These are phyloP conservation scores for Ptychoptera albimana DNA, from an alignment of 2,888 invertebrate genomes.

Conservation along the genomic window DNA sequence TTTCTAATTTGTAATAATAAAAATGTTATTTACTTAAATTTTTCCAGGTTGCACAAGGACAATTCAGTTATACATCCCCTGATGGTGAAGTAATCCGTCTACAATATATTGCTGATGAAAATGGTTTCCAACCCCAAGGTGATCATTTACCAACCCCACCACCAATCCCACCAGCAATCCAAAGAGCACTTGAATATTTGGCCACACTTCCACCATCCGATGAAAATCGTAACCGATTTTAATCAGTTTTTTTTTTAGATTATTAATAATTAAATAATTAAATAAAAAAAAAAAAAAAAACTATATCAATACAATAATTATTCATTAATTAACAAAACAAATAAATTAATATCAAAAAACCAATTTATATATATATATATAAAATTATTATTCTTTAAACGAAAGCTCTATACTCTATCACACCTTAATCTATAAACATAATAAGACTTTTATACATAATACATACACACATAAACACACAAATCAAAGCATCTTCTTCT, in stretches of 20 bases:
- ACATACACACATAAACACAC: no score
- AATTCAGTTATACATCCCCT: slow-evolving; percentile 44
- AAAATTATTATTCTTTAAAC: no score
- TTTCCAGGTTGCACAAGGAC: slow-evolving; percentile 39
- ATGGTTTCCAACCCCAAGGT: slow-evolving; percentile 45
- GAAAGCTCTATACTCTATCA: no score
- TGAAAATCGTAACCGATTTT: no score
- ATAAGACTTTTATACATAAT: no score
- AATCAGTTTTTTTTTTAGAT: no score
- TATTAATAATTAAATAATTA: no score
- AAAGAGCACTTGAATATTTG: slow-evolving; percentile 45
- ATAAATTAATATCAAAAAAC: no score
- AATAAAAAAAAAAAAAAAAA: background rate
- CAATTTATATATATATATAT: no score
- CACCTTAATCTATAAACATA: no score
- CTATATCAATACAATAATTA: slow-evolving; percentile 1
- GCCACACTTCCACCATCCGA: slow-evolving; percentile 40
- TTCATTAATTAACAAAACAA: background rate
- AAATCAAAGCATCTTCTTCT: no score
- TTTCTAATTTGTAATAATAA: background rate
- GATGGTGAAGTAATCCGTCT: slow-evolving; percentile 43
- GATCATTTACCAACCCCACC: slow-evolving; percentile 36
- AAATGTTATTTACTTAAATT: background rate
- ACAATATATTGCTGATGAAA: slow-evolving; percentile 50
- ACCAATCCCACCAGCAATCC: slow-evolving; percentile 52